Evolutionary conservation across 2,797 vertebrate genomes (phyloP), one percentile per base, ranked within the genome.

Genomic region (Acanthopagrus latus): DNA sequence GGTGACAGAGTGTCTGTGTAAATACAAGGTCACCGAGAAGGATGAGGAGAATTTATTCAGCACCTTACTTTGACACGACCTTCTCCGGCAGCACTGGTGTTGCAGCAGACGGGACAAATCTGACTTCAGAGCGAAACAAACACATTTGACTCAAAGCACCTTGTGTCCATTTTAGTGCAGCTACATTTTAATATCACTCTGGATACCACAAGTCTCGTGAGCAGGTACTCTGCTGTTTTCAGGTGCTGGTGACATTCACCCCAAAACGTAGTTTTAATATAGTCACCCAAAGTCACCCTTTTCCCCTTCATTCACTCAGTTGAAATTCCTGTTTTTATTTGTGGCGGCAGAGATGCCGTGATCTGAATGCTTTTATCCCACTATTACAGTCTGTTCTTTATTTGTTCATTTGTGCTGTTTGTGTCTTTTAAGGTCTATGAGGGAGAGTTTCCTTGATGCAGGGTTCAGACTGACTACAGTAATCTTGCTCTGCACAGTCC

Each of bases 181-280:
- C 91, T 92, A 82, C 64, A n/a, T 91, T 92, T 91, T 86, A 88
- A 85, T 44, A 58, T 84, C 65, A 74, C 80, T 80, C 67, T 86
- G 20, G 62, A 85, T 27, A 74, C n/a, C 21, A 69, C 74, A 56
- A 51, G n/a, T 80, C n/a, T 52, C 18, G 17, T 66, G 70, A 79
- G 80, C 74, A 82, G 84, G 83, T 81, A 87, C 81, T 69, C 57
- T 18, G 16, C 27, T 71, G 55, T 78, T 87, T 87, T 79, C 74
- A 80, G 91, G 82, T 91, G 88, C 84, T 86, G 87, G 80, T 84
- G 78, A 84, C 74, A 18, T 88, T 86, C 64, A 67, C 71, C 81
- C 60, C 48, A 72, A 62, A 72, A 29, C 5, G 17, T 83, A 58
- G 84, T 86, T 89, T 89, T 87, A 79, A 78, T 60, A 54, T 44